Conservation (phyloP, 2,888 invertebrate species). For the Eristalinus aeneus region DNA sequence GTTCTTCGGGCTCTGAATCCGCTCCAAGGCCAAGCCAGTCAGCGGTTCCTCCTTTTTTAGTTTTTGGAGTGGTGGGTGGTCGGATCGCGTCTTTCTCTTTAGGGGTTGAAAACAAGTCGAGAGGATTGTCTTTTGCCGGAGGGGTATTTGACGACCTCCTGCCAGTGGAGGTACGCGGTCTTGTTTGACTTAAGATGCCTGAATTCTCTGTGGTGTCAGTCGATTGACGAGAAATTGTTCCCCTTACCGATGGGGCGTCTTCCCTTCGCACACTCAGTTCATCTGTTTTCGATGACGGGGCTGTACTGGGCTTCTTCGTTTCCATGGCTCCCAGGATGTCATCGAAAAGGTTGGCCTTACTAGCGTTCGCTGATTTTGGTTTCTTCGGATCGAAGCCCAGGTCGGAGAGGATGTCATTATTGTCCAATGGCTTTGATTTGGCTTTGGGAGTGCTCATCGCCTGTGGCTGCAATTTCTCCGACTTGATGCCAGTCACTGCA, state of each 20-base stretch:
- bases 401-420: constrained; percentile 77
- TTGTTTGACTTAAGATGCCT: constrained; percentile 72
- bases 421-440: constrained; percentile 72
- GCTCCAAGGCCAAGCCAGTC: constrained; percentile 79
- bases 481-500: constrained; percentile 3
- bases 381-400: constrained; percentile 80
- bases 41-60: constrained; percentile 74
- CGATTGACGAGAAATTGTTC: constrained; percentile 78
- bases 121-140: constrained; percentile 68
- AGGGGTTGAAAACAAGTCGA: constrained; percentile 68
- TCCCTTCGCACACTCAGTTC: constrained; percentile 62
- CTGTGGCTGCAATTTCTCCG: constrained; percentile 33
- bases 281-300: constrained; percentile 67
- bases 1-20: constrained; percentile 70
- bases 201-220: constrained; percentile 79
- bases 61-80: constrained; percentile 74
- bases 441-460: constrained; percentile 73
- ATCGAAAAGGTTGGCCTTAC: constrained; percentile 78
- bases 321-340: constrained; percentile 76
- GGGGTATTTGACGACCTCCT: constrained; percentile 77
- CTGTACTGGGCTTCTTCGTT: constrained; percentile 73
- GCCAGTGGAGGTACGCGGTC: constrained; percentile 78
- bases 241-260: constrained; percentile 63
- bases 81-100: constrained; percentile 74
- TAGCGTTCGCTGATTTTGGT: constrained; percentile 74